Conservation (phyloP, 2,888 invertebrate genomes). For the Entomobrya multifasciata region DNA sequence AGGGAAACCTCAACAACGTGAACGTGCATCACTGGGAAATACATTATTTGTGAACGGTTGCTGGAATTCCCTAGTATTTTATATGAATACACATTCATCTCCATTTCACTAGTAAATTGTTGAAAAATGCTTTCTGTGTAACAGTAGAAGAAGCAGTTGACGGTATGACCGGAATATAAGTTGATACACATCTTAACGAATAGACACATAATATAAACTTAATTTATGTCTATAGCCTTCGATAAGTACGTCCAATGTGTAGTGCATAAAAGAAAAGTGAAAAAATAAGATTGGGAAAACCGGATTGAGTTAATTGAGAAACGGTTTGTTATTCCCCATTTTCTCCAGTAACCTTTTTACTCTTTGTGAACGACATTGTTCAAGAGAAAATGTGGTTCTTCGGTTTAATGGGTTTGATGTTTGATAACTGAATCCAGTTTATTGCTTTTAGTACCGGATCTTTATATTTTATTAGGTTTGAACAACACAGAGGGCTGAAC, state of each 20-base stretch:
- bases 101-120: neutral
- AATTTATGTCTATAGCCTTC: too few relatives aligned
- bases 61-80: too few relatives aligned
- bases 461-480: constrained; percentile 68
- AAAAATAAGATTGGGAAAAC: constrained; percentile 11
- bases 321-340: constrained; percentile 60
- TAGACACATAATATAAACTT: neutral
- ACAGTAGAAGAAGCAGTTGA: too few relatives aligned
- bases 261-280: neutral
- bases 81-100: too few relatives aligned
- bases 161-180: too few relatives aligned
- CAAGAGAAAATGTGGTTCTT: constrained; percentile 55
- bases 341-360: constrained; percentile 12
- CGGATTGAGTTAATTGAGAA: constrained; percentile 65
- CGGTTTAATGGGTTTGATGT: constrained; percentile 65
- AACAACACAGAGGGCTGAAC: constrained; percentile 11
- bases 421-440: constrained; percentile 69
- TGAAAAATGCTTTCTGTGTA: neutral
- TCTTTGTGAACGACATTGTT: constrained; percentile 5
- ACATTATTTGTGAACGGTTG: too few relatives aligned
- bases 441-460: constrained; percentile 63
- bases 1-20: too few relatives aligned
- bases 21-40: too few relatives aligned
- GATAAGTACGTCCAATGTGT: neutral
- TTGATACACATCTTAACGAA: neutral